Evolutionary conservation across 2,797 vertebrate species (phyloP), one percentile per base, ranked within the genome.

Genomic region (Mycteria americana): DNA sequence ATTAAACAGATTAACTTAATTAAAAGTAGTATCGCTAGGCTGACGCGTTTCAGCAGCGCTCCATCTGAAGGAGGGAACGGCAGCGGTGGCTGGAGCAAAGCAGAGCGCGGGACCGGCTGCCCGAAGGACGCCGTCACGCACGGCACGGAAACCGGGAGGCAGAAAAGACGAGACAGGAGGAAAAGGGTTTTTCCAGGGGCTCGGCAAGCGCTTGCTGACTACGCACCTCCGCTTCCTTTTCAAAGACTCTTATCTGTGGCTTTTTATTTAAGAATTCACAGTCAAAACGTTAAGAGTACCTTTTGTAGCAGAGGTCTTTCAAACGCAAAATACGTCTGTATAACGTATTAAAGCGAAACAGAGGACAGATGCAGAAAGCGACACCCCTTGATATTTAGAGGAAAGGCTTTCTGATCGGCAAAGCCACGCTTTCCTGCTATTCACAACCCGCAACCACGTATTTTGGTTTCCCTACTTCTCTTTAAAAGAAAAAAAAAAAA

Each of bases 1-100:
- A 97, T 95, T 93, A 94, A 96, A 62, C 57, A 94, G 97, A 96
- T 96, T 91, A 95, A 91, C 92, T 88, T 92, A 93, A 96, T 85
- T 96, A 91, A 83, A 81, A 96, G 96, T 7, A 30, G 88, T 46
- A 95, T 85, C 2, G 89, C 80, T 13, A 63, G 63, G 88, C 2
- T 0, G 82, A 91, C 94, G 97, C 95, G 56, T 41, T 92, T 89
- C 35, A 48, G 93, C 65, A 80, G 85, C 0, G 78, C 93, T 86
- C 70, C 24, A 31, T 33, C 5, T 37, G 92, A 94, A 92, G 95
- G 77, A 46, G 65, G 48, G 94, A 39, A 72, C 1, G 17, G 63
- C 60, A 39, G 13, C 9, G 48, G 39, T 9, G 77, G 89, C 6
- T 15, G 86, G 76, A 85, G 89, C 72, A 18, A 59, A 88, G 95